Percentiles rank a stretch among this genome's conserved stretches.
Conservation (phyloP, 2,797 vertebrate species). For the Ibycter americanus region DNA sequence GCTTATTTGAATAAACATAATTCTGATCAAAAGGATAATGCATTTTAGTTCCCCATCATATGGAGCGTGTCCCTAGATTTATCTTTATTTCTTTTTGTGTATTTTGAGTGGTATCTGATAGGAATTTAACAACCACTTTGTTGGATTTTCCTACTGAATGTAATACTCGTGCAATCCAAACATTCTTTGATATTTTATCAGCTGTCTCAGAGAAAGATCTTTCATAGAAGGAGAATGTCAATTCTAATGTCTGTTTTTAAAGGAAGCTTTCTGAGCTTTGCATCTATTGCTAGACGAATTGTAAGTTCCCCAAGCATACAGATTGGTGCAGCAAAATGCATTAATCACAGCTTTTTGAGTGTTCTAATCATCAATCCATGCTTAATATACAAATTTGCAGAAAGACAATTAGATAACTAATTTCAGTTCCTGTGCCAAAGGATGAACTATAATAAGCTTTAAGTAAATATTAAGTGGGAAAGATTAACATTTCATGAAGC, state of each 20-base stretch:
- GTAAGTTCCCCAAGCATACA: not conserved
- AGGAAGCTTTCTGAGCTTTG: not conserved
- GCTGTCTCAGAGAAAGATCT: not conserved
- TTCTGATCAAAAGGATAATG: not conserved
- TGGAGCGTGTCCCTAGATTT: not conserved
- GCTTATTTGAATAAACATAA: not conserved
- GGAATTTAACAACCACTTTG: not conserved
- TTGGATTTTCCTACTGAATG: not conserved
- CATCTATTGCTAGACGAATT: not conserved
- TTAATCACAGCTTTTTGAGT: not conserved
- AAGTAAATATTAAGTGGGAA: conserved; percentile 13
- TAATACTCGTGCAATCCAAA: not conserved
- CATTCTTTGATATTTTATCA: not conserved
- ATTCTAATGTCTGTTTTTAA: not conserved
- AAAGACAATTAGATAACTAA: conserved; percentile 14
- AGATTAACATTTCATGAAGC: conserved; percentile 1
- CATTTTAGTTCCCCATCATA: not conserved
- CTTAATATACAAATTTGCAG: conserved; percentile 4
- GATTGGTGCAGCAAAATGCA: not conserved
- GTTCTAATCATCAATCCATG: not conserved
- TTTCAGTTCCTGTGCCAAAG: conserved; percentile 16
- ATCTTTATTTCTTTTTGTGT: not conserved
- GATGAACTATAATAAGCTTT: conserved; percentile 9
- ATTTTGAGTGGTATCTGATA: not conserved
- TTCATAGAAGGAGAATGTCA: not conserved